Percentiles rank a stretch among this genome's conserved stretches.
phyloP scores from a whole-genome alignment of 2,113 vertebrate species.

The Capricornis sumatraensis region DNA sequence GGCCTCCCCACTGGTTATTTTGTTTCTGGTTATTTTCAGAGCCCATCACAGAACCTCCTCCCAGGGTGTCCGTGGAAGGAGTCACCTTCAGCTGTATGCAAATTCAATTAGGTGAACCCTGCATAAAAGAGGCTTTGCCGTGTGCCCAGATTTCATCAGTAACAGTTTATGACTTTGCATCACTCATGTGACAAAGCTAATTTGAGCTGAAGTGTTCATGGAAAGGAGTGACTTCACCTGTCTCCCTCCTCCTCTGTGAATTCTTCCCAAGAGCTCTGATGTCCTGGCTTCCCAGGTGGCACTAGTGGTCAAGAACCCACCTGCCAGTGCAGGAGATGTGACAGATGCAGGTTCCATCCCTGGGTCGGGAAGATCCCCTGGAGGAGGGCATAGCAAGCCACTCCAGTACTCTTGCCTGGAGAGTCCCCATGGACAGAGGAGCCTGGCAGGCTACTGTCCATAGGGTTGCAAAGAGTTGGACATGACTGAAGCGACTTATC shows the following conservation, averaged over 20 bases:
- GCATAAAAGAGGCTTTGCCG: neutral
- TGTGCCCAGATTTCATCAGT: neutral
- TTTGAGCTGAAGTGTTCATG: neutral
- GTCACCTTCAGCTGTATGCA: neutral
- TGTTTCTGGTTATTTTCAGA: neutral
- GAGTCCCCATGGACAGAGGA: neutral
- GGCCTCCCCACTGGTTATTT: neutral
- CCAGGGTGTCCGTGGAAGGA: neutral
- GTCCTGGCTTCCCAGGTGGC: neutral
- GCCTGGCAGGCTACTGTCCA: neutral
- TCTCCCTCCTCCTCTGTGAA: neutral
- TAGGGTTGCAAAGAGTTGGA: rapidly evolving
- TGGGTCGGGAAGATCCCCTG: neutral
- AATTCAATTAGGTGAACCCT: neutral
- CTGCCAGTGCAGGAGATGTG: neutral
- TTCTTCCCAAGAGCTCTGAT: neutral
- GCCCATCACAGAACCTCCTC: neutral
- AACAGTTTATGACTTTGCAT: neutral
- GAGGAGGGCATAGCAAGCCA: neutral
- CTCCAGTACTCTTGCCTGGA: neutral
- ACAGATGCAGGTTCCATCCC: neutral
- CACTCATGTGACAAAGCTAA: neutral
- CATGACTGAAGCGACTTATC: rapidly evolving
- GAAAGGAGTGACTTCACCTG: neutral
- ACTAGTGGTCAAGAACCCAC: neutral